Percentiles rank a stretch among this genome's conserved stretches.
Conservation (phyloP, 2,113 vertebrate species). For the Butorides virescens region DNA sequence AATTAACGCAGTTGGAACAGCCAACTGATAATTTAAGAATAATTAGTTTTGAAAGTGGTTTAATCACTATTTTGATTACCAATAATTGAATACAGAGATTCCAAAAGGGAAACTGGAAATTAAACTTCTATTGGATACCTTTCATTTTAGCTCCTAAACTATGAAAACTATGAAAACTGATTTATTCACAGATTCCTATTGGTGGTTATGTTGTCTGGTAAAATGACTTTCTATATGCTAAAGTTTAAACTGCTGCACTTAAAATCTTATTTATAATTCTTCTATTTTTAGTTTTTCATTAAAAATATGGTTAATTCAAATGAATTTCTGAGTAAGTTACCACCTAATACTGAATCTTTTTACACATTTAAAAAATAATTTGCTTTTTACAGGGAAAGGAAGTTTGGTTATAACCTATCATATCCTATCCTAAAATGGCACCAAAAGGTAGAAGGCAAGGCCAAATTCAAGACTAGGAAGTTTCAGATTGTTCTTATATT, state of each 20-base stretch:
- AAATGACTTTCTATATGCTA: neutral
- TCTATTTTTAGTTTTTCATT: neutral
- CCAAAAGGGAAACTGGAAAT: conserved; percentile 20
- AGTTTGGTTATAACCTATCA: neutral
- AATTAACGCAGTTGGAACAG: conserved; percentile 37
- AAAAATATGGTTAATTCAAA: neutral
- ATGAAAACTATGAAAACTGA: neutral
- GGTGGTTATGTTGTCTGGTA: neutral
- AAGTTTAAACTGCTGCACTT: neutral
- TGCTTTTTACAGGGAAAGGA: neutral
- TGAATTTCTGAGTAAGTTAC: neutral
- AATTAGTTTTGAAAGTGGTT: conserved; percentile 44
- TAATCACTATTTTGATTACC: conserved; percentile 44
- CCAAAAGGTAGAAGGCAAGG: neutral
- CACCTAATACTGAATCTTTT: neutral
- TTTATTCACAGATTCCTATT: neutral
- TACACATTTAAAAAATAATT: neutral
- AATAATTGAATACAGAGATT: conserved; percentile 19
- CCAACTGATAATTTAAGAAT: conserved; percentile 45
- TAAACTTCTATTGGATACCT: neutral
- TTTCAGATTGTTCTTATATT: neutral
- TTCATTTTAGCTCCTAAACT: neutral
- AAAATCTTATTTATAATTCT: neutral
- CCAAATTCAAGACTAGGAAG: neutral
- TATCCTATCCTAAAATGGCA: neutral